Evolutionary conservation across 2,888 invertebrate species (phyloP).

Genomic region (Sarcophaga subvicina): DNA sequence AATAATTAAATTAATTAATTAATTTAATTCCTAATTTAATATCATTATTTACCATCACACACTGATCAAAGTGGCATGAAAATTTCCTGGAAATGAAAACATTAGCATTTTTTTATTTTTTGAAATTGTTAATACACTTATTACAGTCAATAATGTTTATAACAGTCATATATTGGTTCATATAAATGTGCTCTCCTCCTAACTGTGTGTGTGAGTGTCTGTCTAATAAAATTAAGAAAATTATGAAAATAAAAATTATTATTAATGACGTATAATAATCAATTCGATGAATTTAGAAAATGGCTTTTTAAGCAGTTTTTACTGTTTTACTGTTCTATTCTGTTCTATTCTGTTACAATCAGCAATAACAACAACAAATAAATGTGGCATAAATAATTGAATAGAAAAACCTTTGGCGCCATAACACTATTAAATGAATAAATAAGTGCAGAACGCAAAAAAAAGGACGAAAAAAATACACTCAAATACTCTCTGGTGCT

Average conservation of each 20-base stretch:
- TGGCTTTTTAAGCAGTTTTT: neutral
- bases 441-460: constrained; percentile 44
- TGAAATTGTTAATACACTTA: constrained; percentile 13
- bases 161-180: neutral
- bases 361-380: constrained; percentile 7
- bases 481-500: neutral
- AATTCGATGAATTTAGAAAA: neutral
- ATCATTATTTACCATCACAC: too few relatives aligned
- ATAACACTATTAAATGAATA: constrained; percentile 49
- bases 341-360: neutral
- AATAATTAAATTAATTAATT: constrained; percentile 26
- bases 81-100: neutral
- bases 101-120: constrained; percentile 7
- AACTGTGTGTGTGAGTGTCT: too few relatives aligned
- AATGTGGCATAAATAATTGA: constrained; percentile 58
- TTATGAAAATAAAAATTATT: neutral
- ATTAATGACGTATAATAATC: neutral
- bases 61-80: neutral
- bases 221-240: neutral
- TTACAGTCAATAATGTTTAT: constrained; percentile 2
- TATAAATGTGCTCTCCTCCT: too few relatives aligned
- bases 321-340: neutral
- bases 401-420: constrained; percentile 60
- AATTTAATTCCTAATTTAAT: constrained; percentile 14
- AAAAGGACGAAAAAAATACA: neutral